phyloP scores from a whole-genome alignment of 1,140 invertebrate species.

The Eufriesea mexicana region DNA sequence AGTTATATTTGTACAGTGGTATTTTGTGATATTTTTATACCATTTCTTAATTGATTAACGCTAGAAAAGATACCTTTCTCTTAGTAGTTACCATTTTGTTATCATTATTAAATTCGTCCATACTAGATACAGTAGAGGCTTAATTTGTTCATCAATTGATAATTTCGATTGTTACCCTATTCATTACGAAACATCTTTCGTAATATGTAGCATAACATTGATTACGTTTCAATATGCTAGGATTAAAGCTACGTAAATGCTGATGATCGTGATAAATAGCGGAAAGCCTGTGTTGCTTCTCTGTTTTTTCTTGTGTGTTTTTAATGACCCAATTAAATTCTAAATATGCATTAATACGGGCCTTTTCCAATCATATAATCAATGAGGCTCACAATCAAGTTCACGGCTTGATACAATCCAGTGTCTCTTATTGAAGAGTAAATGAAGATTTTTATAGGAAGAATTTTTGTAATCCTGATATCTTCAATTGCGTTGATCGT shows the following conservation, averaged over 20 bases:
- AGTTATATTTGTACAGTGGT: no score
- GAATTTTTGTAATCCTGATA: neutral
- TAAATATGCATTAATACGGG: constrained; percentile 18
- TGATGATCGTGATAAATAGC: neutral
- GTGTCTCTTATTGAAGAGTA: neutral
- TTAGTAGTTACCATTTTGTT: no score
- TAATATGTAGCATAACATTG: neutral
- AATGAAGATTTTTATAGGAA: neutral
- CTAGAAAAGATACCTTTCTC: no score
- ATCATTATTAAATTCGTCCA: no score
- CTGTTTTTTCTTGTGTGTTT: no score
- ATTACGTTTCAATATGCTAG: neutral
- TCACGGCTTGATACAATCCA: neutral
- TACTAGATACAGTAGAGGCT: no score
- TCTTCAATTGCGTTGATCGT: neutral
- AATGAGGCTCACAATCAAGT: constrained; percentile 6
- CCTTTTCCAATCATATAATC: neutral
- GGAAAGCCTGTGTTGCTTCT: neutral
- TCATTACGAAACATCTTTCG: neutral
- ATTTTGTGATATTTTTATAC: no score
- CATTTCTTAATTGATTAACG: no score
- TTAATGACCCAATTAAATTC: neutral
- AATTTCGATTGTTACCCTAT: neutral
- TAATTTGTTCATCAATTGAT: neutral
- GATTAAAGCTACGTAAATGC: neutral